A percentile compares a stretch with the other conserved stretches of the same genome.
phyloP scores from a whole-genome alignment of 2,888 invertebrate species.

The Dorcus parallelipipedus region DNA sequence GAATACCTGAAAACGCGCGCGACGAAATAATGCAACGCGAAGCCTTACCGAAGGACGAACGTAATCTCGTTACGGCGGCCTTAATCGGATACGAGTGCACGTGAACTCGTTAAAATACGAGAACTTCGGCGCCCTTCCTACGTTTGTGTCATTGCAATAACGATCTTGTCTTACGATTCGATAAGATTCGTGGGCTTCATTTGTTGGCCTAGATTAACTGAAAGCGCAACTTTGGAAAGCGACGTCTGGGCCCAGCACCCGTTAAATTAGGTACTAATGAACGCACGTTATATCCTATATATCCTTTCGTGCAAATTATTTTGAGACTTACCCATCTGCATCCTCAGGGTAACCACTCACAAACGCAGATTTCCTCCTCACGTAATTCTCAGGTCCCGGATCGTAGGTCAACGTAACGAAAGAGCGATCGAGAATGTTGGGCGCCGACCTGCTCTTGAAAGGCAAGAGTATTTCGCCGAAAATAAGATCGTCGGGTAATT shows the following conservation, averaged over 20 bases:
- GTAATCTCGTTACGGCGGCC: background rate
- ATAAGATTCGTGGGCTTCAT: too few relatives aligned
- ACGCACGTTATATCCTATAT: too few relatives aligned
- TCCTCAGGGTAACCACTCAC: slow-evolving; percentile 30
- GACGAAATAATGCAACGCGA: background rate
- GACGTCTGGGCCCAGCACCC: too few relatives aligned
- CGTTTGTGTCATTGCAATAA: too few relatives aligned
- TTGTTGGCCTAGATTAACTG: too few relatives aligned
- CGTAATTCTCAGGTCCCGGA: slow-evolving; percentile 51
- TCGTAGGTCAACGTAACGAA: slow-evolving; percentile 48
- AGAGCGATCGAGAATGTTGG: slow-evolving; percentile 50
- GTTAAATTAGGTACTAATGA: too few relatives aligned
- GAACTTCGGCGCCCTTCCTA: background rate
- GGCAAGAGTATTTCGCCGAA: slow-evolving; percentile 42
- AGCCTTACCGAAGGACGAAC: background rate
- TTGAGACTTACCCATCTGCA: slow-evolving; percentile 7
- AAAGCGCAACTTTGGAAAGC: too few relatives aligned
- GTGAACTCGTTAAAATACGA: background rate
- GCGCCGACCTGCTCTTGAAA: slow-evolving; percentile 56
- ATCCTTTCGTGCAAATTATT: too few relatives aligned
- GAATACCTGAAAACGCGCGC: too few relatives aligned
- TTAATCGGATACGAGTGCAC: background rate
- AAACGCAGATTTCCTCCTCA: slow-evolving; percentile 55
- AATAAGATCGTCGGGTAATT: slow-evolving; percentile 44
- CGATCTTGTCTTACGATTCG: too few relatives aligned